These are phyloP conservation scores for Syngnathoides biaculeatus DNA, from an alignment of 2,113 vertebrate genomes.

Conservation along the genomic window DNA sequence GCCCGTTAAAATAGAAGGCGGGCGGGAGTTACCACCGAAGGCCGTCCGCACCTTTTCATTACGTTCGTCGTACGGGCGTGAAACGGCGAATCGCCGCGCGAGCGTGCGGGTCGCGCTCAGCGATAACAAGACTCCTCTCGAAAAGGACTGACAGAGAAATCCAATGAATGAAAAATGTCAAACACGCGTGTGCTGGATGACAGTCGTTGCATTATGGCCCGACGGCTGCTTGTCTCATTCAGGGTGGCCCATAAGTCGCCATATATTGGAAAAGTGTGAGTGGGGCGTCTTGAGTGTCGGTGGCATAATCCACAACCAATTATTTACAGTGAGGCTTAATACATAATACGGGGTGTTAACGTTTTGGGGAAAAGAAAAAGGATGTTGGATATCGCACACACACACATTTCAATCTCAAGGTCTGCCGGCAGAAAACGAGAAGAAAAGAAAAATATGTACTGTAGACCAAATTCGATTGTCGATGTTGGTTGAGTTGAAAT, in stretches of 20 bases:
- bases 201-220: neutral
- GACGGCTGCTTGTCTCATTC: neutral
- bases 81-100: neutral
- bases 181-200: neutral
- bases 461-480: no score
- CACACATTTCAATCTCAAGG: no score
- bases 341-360: no score
- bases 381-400: no score
- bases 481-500: no score
- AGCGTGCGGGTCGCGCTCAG: neutral
- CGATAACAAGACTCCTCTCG: neutral
- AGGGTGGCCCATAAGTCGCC: no score
- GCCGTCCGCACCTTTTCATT: slow-evolving; percentile 1
- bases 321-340: no score
- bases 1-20: neutral
- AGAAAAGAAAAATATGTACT: neutral
- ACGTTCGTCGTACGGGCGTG: no score
- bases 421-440: neutral
- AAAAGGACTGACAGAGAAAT: neutral
- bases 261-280: no score
- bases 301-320: no score
- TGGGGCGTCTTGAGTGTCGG: no score
- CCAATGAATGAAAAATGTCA: neutral
- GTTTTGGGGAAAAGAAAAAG: no score
- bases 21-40: neutral